These are phyloP conservation scores for Dione vanillae DNA, from an alignment of 2,888 invertebrate genomes.

Conservation along the genomic window DNA sequence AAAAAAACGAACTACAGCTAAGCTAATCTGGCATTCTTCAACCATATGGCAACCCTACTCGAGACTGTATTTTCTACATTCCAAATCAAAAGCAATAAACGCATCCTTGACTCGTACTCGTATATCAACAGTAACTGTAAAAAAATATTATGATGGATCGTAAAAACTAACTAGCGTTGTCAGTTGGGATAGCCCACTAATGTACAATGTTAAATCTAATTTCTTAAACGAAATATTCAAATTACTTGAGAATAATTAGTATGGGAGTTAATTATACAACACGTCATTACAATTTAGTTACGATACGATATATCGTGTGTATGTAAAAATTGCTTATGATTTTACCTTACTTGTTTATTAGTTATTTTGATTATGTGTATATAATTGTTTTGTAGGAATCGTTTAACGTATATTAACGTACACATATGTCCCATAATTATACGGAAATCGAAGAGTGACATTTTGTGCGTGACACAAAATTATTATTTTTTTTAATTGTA, in stretches of 20 bases:
- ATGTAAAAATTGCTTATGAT: neutral
- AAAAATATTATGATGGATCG: constrained; percentile 30
- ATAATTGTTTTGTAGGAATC: no score
- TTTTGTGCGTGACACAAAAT: no score
- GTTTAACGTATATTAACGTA: no score
- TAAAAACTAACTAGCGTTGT: constrained; percentile 33
- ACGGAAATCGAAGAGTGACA: no score
- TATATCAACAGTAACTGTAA: neutral
- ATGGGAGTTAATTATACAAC: constrained; percentile 39
- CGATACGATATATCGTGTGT: constrained; percentile 19
- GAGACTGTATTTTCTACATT: constrained; percentile 3
- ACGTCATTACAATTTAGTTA: constrained; percentile 21
- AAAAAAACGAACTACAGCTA: neutral
- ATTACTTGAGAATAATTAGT: constrained; percentile 42
- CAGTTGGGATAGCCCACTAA: constrained; percentile 7
- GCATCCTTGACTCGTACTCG: neutral
- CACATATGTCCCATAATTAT: no score
- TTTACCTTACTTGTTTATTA: neutral
- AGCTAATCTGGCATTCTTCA: neutral
- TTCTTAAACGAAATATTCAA: constrained; percentile 29
- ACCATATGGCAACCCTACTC: neutral
- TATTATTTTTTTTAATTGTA: no score
- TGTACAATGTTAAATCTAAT: constrained; percentile 36
- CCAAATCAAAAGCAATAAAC: constrained; percentile 12
- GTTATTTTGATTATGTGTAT: no score